These are phyloP conservation scores for Gasterosteus aculeatus DNA, from an alignment of 2,113 vertebrate genomes.

Conservation along the genomic window DNA sequence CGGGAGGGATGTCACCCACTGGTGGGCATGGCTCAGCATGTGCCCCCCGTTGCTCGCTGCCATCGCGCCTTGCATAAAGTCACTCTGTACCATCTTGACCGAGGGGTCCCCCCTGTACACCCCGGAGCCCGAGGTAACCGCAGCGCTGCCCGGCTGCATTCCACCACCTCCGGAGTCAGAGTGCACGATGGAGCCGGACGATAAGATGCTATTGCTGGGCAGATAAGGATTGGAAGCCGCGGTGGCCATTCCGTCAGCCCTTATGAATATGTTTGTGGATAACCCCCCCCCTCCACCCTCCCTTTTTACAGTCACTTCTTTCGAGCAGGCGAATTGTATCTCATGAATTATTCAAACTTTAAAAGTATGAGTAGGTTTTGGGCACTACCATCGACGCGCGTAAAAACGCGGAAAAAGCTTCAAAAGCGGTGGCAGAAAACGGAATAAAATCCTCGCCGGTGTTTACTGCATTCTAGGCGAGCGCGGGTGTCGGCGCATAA, in stretches of 20 bases:
- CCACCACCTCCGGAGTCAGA: constrained; percentile 89
- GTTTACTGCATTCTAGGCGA: constrained; percentile 69
- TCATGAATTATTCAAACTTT: constrained; percentile 87
- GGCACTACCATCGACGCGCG: constrained; percentile 72
- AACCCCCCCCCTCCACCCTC: constrained; percentile 78
- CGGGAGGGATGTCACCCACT: constrained; percentile 95
- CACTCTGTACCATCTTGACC: constrained; percentile 96
- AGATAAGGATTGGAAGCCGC: constrained; percentile 96
- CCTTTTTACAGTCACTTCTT: constrained; percentile 76
- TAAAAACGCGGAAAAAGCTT: constrained; percentile 54
- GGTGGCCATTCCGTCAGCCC: constrained; percentile 90
- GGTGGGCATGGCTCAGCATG: constrained; percentile 97
- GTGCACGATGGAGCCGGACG: constrained; percentile 92
- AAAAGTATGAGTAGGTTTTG: constrained; percentile 76
- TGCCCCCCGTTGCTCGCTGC: constrained; percentile 95
- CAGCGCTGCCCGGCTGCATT: constrained; percentile 89
- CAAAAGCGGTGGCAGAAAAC: constrained; percentile 42
- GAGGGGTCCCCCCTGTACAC: constrained; percentile 91
- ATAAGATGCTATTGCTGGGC: constrained; percentile 89
- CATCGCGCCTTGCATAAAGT: constrained; percentile 97
- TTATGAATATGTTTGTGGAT: constrained; percentile 81
- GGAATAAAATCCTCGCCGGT: constrained; percentile 68
- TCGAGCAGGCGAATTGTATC: constrained; percentile 80
- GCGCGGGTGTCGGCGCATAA: constrained; percentile 40
- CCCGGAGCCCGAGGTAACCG: constrained; percentile 89